Conservation (phyloP, 2,113 vertebrate genomes). For the Terrapene triunguis region DNA sequence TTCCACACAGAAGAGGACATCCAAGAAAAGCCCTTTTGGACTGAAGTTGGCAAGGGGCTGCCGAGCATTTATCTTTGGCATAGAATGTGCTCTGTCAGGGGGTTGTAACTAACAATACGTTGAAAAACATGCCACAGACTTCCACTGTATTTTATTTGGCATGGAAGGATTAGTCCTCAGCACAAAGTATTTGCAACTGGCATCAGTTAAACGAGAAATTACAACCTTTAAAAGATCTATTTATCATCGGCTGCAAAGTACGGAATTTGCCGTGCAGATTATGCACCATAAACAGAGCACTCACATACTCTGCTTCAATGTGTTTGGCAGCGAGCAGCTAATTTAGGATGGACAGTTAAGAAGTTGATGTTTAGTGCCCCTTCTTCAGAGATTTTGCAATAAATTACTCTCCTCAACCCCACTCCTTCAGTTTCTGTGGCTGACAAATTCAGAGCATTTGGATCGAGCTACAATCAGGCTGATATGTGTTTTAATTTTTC, state of each 20-base stretch:
- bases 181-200: constrained; percentile 81
- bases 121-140: constrained; percentile 81
- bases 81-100: constrained; percentile 83
- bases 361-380: background rate
- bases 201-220: constrained; percentile 81
- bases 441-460: background rate
- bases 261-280: constrained; percentile 72
- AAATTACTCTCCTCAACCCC: background rate
- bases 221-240: constrained; percentile 80
- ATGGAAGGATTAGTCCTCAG: constrained; percentile 77
- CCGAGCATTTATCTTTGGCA: constrained; percentile 79
- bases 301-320: background rate
- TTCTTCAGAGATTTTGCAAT: constrained; percentile 16
- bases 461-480: background rate
- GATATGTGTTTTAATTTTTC: rapidly evolving
- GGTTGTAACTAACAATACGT: constrained; percentile 80
- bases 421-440: rapidly evolving
- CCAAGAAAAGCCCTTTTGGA: constrained; percentile 79
- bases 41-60: constrained; percentile 73
- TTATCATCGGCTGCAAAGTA: constrained; percentile 79
- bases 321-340: background rate
- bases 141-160: constrained; percentile 83
- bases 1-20: constrained; percentile 72
- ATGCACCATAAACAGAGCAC: constrained; percentile 31
- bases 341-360: background rate